phyloP scores from a whole-genome alignment of 2,888 invertebrate genomes.

The Drosophila suboccidentalis region DNA sequence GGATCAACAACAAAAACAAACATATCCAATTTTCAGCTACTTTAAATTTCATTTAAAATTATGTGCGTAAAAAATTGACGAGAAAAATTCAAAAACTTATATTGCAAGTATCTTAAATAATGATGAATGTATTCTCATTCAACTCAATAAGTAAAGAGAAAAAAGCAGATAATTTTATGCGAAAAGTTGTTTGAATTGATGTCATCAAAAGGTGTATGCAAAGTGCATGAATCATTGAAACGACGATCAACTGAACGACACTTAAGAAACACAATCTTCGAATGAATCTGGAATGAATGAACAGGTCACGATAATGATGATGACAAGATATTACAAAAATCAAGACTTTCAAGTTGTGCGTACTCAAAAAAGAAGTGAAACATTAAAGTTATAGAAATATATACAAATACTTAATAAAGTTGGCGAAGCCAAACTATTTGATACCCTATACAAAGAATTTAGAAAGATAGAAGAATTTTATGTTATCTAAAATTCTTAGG shows the following conservation, averaged over 20 bases:
- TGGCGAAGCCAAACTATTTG: constrained; percentile 6
- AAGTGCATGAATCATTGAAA: constrained; percentile 48
- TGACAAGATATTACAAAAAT: constrained; percentile 8
- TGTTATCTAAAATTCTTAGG: too few relatives aligned
- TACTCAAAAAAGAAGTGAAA: constrained; percentile 16
- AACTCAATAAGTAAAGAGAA: constrained; percentile 18
- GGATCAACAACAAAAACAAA: background rate
- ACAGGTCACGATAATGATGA: constrained; percentile 13
- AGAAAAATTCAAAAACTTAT: constrained; percentile 6
- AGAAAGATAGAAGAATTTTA: too few relatives aligned
- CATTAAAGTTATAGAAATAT: background rate
- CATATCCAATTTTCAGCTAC: background rate
- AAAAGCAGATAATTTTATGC: constrained; percentile 4
- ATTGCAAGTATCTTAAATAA: constrained; percentile 1
- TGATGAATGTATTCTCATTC: constrained; percentile 31
- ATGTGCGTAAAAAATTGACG: constrained; percentile 48
- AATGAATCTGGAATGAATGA: constrained; percentile 25
- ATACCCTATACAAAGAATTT: constrained; percentile 12
- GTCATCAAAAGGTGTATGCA: constrained; percentile 45
- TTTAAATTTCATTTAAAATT: constrained; percentile 18
- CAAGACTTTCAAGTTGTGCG: constrained; percentile 24
- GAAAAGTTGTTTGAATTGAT: constrained; percentile 25
- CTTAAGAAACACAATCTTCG: constrained; percentile 17
- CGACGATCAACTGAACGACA: constrained; percentile 13
- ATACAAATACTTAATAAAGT: background rate